Evolutionary conservation across 2,797 vertebrate genomes (phyloP), one percentile per base, ranked within the genome.

Genomic region (Mastacembelus armatus): DNA sequence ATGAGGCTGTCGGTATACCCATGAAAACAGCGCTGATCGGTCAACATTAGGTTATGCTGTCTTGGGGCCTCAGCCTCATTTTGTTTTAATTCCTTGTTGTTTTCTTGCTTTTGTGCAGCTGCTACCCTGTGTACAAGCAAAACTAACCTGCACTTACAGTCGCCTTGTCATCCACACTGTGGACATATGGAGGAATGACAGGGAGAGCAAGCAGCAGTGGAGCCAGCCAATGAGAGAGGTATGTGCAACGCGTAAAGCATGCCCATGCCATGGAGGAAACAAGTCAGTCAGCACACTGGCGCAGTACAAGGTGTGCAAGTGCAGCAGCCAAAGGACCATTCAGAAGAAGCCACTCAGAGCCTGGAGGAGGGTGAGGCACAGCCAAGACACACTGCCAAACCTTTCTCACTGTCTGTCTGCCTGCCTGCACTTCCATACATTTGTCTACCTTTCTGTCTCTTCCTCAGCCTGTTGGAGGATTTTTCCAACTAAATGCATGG

Each of bases 121-220:
- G 32, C 55, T 35, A 30, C 33, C 19, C 35, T 24, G 50, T 29
- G 35, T 44, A 19, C 35, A 36, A 42, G 52, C 19, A 0, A 47
- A 66, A 67, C 74, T 74, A 63, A 74, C 68, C 72, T 73, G 70
- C 48, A 19, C 35, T 51, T 18, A 12, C 16, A 8, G 50, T 11
- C 32, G 9, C 35, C 54, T 60, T 43, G 68, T 57, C 66, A 19
- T 51, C 74, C 67, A 59, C 68, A 19, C 67, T 54, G 74, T 72
- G 71, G 48, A 51, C 42, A 40, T 49, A 51, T 71, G 79, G 52
- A 71, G 70, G 61, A 72, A 74, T 51, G 61, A 80, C 51, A 71
- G 42, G 47, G 69, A 69, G 54, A 80, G 73, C 74, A 88, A 87
- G 88, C 81, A 87, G 87, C 78, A 10, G 85, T 88, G 89, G 77